phyloP scores from a whole-genome alignment of 2,797 vertebrate genomes.

The Oryzias sinensis region DNA sequence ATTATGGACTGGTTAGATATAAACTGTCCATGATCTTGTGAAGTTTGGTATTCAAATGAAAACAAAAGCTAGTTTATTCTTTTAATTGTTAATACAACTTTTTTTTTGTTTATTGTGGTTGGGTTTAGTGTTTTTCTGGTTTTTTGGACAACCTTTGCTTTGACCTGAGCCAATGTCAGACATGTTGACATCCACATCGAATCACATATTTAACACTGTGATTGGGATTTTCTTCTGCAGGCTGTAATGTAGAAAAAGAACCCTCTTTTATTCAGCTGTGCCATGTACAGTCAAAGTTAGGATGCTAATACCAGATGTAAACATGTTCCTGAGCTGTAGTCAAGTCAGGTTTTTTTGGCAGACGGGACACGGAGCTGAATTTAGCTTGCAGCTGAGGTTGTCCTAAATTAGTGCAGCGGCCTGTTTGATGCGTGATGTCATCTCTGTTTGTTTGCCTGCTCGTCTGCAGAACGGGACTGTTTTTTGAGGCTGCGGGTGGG shows the following conservation, averaged over 20 bases:
- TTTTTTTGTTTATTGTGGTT: constrained; percentile 22
- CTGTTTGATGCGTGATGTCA: constrained; percentile 53
- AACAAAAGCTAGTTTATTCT: neutral
- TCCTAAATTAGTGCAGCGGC: constrained; percentile 37
- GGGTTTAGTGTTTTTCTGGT: constrained; percentile 42
- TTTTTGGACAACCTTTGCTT: constrained; percentile 58
- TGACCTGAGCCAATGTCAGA: constrained; percentile 22
- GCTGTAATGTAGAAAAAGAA: neutral
- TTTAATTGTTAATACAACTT: too few relatives aligned
- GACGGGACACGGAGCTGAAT: constrained; percentile 35
- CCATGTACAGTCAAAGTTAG: constrained; percentile 1
- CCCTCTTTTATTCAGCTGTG: neutral
- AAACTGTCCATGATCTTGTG: constrained; percentile 19
- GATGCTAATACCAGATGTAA: constrained; percentile 6
- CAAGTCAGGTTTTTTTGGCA: constrained; percentile 4
- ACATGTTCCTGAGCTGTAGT: constrained; percentile 7
- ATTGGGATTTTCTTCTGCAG: too few relatives aligned
- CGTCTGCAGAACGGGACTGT: constrained; percentile 37
- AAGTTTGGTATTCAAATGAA: constrained; percentile 22
- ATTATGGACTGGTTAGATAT: constrained; percentile 6
- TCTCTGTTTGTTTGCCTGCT: constrained; percentile 36
- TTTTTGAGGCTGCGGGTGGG: constrained; percentile 47
- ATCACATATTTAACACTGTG: neutral
- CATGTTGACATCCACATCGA: neutral
- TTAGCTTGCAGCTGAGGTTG: constrained; percentile 42